Evolutionary conservation across 1,140 invertebrate species (phyloP).

Genomic region (Arctopsyche grandis): DNA sequence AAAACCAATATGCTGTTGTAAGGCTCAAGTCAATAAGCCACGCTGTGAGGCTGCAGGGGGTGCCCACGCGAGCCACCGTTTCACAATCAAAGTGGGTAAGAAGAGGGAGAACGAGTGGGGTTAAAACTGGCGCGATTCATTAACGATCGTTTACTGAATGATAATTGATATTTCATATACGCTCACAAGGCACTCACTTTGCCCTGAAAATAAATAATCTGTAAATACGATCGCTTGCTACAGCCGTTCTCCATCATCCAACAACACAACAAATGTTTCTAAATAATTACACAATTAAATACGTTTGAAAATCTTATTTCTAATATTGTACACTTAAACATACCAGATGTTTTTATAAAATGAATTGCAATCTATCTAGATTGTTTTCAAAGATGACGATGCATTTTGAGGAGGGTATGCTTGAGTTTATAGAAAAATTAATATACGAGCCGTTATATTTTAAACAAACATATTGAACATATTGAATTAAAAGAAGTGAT

Average conservation of each 20-base stretch:
- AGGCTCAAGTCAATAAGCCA: conserved; percentile 49
- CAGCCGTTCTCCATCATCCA: too few species aligned
- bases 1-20: conserved; percentile 55
- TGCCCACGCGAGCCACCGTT: conserved; percentile 26
- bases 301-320: background rate
- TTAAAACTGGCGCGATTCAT: conserved; percentile 20
- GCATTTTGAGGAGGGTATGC: too few species aligned
- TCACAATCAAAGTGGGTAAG: conserved; percentile 1
- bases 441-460: too few species aligned
- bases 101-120: background rate
- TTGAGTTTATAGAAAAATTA: too few species aligned
- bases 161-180: conserved; percentile 39
- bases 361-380: too few species aligned
- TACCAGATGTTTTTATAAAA: too few species aligned
- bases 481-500: too few species aligned
- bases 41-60: conserved; percentile 38
- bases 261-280: too few species aligned
- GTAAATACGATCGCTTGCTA: too few species aligned
- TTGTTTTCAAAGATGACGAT: too few species aligned
- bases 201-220: background rate
- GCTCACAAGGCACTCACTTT: conserved; percentile 5
- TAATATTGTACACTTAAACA: too few species aligned
- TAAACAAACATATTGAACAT: too few species aligned
- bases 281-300: background rate
- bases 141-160: conserved; percentile 41